Percentiles rank a stretch among this genome's conserved stretches.
phyloP scores from a whole-genome alignment of 2,888 invertebrate genomes.

The Andrena bucephala region DNA sequence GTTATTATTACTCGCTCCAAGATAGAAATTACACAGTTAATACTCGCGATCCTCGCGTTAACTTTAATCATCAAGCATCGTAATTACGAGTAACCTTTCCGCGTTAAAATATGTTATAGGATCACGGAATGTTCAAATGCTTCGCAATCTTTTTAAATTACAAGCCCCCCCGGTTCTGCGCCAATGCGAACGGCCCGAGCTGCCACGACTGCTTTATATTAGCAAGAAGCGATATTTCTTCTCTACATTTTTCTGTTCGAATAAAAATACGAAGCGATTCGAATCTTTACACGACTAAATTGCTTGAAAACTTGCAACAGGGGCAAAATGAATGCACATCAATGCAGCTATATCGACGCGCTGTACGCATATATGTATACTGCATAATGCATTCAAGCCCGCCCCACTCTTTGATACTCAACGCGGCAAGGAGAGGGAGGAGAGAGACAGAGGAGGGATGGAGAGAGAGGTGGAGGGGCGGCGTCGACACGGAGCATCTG shows the following conservation, averaged over 20 bases:
- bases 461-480: slow-evolving; percentile 5
- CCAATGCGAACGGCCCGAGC: background rate
- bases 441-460: slow-evolving; percentile 29
- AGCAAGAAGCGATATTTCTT: background rate
- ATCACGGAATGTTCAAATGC: background rate
- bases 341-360: slow-evolving; percentile 16
- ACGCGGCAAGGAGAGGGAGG: background rate
- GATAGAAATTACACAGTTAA: slow-evolving; percentile 53
- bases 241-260: background rate
- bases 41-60: slow-evolving; percentile 33
- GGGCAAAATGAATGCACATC: slow-evolving; percentile 29
- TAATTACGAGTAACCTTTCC: slow-evolving; percentile 42
- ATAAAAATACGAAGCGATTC: slow-evolving; percentile 44
- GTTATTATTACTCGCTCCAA: slow-evolving; percentile 54
- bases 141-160: background rate
- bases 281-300: slow-evolving; percentile 44
- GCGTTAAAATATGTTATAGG: slow-evolving; percentile 17
- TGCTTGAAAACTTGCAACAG: slow-evolving; percentile 33
- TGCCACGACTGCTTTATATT: background rate
- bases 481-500: slow-evolving; percentile 60
- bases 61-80: slow-evolving; percentile 35
- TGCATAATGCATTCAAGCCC: slow-evolving; percentile 51
- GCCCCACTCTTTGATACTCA: background rate
- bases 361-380: slow-evolving; percentile 29
- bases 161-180: background rate